Evolutionary conservation across 2,113 vertebrate species (phyloP), one percentile per base, ranked within the genome.

Genomic region (Peromyscus leucopus): DNA sequence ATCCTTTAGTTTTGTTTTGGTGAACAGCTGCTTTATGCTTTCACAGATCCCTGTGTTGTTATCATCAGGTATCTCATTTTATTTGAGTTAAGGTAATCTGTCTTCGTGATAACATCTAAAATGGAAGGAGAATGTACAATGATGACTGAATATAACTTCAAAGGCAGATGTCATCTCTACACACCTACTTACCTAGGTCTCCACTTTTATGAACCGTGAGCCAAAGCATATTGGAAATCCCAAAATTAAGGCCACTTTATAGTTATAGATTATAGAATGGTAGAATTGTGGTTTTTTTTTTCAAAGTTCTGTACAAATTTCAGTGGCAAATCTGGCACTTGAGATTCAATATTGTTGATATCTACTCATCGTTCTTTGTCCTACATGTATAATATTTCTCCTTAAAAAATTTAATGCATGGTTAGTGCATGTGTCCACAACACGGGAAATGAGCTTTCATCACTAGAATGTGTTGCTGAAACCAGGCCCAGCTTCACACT

Each of bases 401-500:
- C 17, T 33, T 67, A 21, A 48, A 48, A 31, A 46, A 39, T 46
- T 65, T 28, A 28, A 84, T 19, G 31, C 13, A 4, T 85, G 61
- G 26, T 31, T 46, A 85, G 16, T 65, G 16, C 26, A 65, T 42
- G 22, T 84, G 36, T 61, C 0, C 6, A 61, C 21, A 86, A 61
- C 7, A 2, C 1, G 71, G 39, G 17, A 42, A 79, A n/a, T n/a
- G 28, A 59, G 4, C 26, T 17, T 48, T 6, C 7, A 22, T 13
- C 36, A 16, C 48, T 22, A 21, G 12, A 36, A 15, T 1, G 1
- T 26, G 24, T 17, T 63, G 7, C 31, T 84, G 31, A 78, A 67
- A 7, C 12, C 31, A 10, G 4, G 3, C 42, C 21, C 16, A 59
- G 19, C 5, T 33, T 39, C 39, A 22, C 0, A 26, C 0, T 1